phyloP scores from a whole-genome alignment of 1,140 invertebrate species.

The Sesamia nonagrioides region DNA sequence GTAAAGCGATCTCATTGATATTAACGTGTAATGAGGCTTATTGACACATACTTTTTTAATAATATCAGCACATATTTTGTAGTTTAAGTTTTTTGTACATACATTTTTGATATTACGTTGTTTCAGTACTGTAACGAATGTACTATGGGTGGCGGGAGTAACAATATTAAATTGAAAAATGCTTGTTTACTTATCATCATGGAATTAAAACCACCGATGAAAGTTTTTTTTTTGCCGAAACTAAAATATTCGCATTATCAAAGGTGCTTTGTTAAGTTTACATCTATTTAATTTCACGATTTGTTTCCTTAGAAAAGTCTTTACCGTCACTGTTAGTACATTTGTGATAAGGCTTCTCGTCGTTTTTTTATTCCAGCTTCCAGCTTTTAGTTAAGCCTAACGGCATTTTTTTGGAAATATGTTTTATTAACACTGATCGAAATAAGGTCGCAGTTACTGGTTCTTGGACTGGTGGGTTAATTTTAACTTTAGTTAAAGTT shows the following conservation, averaged over 20 bases:
- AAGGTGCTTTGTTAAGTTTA: not conserved
- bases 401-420: constrained; percentile 47
- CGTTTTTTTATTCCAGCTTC: constrained; percentile 44
- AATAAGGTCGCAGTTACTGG: constrained; percentile 33
- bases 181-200: not conserved
- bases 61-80: constrained; percentile 58
- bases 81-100: constrained; percentile 79
- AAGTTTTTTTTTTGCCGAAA: not conserved
- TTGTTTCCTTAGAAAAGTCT: not conserved
- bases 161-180: not conserved
- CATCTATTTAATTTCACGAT: not conserved
- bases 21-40: constrained; percentile 77
- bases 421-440: constrained; percentile 58
- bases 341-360: constrained; percentile 22
- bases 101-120: constrained; percentile 68
- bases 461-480: constrained; percentile 7
- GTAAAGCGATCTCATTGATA: constrained; percentile 76
- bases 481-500: constrained; percentile 14
- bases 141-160: not conserved
- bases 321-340: constrained; percentile 16
- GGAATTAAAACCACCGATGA: not conserved
- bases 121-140: constrained; percentile 41
- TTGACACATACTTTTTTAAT: constrained; percentile 45
- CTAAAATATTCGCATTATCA: not conserved
- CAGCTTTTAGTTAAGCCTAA: constrained; percentile 38